Conservation (phyloP, 2,888 invertebrate species). For the Caenorhabditis doughertyi region DNA sequence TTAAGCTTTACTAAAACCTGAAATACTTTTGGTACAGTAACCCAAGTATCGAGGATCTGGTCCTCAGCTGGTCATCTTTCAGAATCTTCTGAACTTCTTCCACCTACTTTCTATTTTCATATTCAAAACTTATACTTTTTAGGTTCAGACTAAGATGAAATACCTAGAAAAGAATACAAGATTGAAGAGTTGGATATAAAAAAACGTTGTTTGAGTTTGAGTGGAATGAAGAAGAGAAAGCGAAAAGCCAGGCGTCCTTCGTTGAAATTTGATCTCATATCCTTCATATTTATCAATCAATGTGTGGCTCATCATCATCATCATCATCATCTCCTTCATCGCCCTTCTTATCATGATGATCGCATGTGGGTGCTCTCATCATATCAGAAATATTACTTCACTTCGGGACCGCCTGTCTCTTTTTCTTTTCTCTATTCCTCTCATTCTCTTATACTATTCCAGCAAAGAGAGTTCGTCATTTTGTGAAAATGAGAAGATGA, state of each 20-base stretch:
- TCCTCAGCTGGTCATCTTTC: too few relatives aligned
- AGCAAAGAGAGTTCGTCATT: neutral
- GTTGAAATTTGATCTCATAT: slow-evolving; percentile 64
- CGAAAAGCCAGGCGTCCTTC: neutral
- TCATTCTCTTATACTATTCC: neutral
- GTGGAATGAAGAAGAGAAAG: neutral
- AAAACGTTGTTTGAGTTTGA: slow-evolving; percentile 12
- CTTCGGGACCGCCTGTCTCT: slow-evolving; percentile 15
- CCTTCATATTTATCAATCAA: slow-evolving; percentile 68
- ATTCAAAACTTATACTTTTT: too few relatives aligned
- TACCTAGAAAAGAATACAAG: too few relatives aligned
- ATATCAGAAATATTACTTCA: slow-evolving; percentile 57
- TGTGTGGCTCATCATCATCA: slow-evolving; percentile 63
- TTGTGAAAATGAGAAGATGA: slow-evolving; percentile 1
- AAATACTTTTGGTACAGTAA: neutral
- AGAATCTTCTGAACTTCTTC: too few relatives aligned
- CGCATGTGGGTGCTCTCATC: slow-evolving; percentile 28
- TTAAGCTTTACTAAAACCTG: too few relatives aligned
- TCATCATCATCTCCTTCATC: slow-evolving; percentile 39
- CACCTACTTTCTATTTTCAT: too few relatives aligned
- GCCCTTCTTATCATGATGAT: slow-evolving; percentile 44
- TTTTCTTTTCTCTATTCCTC: neutral
- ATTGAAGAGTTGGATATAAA: slow-evolving; percentile 23
- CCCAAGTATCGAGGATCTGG: too few relatives aligned
- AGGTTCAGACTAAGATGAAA: too few relatives aligned